Percentiles rank a stretch among this genome's conserved stretches.
These are phyloP conservation scores for Oreocharis arfaki DNA, from an alignment of 2,113 vertebrate genomes.

Conservation along the genomic window DNA sequence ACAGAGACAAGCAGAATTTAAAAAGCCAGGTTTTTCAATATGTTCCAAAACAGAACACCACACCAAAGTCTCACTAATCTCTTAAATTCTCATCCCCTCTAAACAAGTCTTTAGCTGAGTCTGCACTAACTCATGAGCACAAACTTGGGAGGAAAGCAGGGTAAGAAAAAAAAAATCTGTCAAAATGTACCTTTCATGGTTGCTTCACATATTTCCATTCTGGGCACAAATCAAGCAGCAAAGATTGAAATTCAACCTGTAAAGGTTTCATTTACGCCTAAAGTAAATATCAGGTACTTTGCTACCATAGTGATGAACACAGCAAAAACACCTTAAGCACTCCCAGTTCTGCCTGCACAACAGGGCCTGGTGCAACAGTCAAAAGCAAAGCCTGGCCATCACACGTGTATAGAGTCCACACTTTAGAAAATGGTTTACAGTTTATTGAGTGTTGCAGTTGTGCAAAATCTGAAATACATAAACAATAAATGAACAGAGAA, in stretches of 20 bases:
- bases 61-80: not conserved
- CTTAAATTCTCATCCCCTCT: not conserved
- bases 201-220: not conserved
- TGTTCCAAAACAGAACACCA: not conserved
- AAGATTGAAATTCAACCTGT: not conserved
- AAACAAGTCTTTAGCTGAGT: not conserved
- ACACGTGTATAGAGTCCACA: not conserved
- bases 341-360: not conserved
- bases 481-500: not conserved
- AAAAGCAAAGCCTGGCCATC: not conserved
- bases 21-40: not conserved
- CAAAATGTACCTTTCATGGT: not conserved
- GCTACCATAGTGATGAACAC: slow-evolving; percentile 3
- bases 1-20: not conserved
- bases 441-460: not conserved
- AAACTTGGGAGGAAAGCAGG: not conserved
- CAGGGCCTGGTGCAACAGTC: not conserved
- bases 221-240: not conserved
- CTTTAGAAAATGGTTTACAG: not conserved
- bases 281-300: slow-evolving; percentile 19
- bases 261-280: not conserved
- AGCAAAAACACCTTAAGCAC: not conserved
- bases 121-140: not conserved
- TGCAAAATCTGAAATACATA: not conserved
- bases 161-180: not conserved